Evolutionary conservation across 2,113 vertebrate species (phyloP), one percentile per base, ranked within the genome.

Genomic region (Oxyruncus cristatus): DNA sequence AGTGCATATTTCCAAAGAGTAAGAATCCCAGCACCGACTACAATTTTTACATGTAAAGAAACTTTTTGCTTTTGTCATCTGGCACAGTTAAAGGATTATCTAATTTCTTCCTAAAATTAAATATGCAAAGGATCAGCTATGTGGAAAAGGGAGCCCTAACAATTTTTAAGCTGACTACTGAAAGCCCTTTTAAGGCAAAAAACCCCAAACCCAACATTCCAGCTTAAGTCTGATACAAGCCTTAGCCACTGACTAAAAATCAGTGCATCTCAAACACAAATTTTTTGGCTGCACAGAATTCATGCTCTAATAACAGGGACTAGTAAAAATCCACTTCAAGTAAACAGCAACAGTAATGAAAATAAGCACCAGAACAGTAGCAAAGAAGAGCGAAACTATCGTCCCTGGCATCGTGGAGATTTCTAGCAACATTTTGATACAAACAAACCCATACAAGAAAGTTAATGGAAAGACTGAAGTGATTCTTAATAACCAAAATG

Each of bases 1-100:
- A 95, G 80, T 52, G 19, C 76, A 4, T 74, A 81, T 78, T 96
- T 95, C 72, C 80, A 93, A 91, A 93, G 42, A 92, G 12, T 44
- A 74, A 88, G 71, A 55, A 96, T 79, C 58, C 35, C 85, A 86
- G 68, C 63, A 92, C 53, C 52, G 81, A 22, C 56, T 86, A 71
- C n/a, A 56, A 81, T 26, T 93, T 95, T 72, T 78, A 78, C 35
- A 52, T 27, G 32, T 44, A 93, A 85, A 93, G 74, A 73, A 88
- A 76, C 50, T 66, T 88, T 67, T 77, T 58, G 67, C 17, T 50
- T 92, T 88, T 86, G 72, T 83, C 88, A 92, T 47, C 28, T 23
- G 15, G 44, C 39, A 80, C 52, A 85, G 17, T 79, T 88, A 76
- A 80, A 92, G 24, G 47, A 85, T 92, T 84, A 79, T n/a, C 59